A percentile compares a stretch with the other conserved stretches of the same genome.
Conservation (phyloP, 92 coral and sea anemone genomes). For the Palythoa caribaeorum region DNA sequence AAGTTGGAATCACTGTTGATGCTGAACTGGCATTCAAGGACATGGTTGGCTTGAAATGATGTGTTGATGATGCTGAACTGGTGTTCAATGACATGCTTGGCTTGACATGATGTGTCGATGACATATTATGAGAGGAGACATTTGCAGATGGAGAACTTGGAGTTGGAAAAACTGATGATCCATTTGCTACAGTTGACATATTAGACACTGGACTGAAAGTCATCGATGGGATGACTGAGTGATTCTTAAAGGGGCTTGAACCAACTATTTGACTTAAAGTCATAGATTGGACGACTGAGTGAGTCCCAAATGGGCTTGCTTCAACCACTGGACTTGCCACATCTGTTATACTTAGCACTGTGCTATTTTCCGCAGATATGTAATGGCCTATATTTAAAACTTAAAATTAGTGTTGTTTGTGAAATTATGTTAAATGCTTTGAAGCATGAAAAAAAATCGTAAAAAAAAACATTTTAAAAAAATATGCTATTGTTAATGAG, state of each 20-base stretch:
- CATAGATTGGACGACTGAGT: not conserved
- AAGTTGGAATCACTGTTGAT: constrained; percentile 49
- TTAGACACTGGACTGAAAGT: not conserved
- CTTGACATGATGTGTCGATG: not conserved
- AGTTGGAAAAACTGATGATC: not conserved
- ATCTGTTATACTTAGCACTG: not conserved
- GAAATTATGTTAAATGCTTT: too few species aligned
- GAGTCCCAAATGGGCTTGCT: not conserved
- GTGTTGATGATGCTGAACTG: not conserved
- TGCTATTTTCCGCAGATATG: not conserved
- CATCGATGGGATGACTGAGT: not conserved
- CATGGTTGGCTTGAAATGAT: constrained; percentile 36
- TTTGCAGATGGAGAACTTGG: not conserved
- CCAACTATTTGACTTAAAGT: not conserved
- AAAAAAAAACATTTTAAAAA: too few species aligned
- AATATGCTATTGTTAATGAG: too few species aligned
- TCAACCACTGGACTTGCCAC: not conserved
- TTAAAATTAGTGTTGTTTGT: not conserved
- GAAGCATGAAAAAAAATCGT: too few species aligned
- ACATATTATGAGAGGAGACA: constrained; percentile 41
- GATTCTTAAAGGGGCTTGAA: not conserved
- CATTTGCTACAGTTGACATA: not conserved
- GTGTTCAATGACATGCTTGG: not conserved
- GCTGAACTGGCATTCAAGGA: not conserved
- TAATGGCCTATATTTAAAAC: not conserved